Conservation (phyloP, 2,888 invertebrate species). For the Isotomurus palustris region DNA sequence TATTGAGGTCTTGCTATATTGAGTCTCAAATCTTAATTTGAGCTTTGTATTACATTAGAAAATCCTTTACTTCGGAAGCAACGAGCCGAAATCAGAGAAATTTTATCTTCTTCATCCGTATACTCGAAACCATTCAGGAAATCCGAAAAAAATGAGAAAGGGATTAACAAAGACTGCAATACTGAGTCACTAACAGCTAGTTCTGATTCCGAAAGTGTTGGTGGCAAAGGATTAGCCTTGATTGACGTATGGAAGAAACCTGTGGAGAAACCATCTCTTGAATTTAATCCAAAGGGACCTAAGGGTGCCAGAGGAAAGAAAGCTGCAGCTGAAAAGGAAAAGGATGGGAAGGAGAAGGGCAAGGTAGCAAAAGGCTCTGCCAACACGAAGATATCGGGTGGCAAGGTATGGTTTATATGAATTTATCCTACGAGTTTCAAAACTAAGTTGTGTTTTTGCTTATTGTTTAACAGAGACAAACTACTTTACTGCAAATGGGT, state of each 20-base stretch:
- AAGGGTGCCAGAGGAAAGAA: constrained; percentile 17
- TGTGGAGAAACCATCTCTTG: constrained; percentile 32
- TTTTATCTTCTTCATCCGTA: constrained; percentile 16
- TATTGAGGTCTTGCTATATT: background rate
- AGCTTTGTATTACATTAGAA: constrained; percentile 21
- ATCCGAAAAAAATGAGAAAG: constrained; percentile 7
- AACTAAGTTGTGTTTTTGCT: background rate
- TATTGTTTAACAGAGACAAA: constrained; percentile 26
- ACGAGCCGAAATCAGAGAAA: constrained; percentile 40
- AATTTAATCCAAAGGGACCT: constrained; percentile 36
- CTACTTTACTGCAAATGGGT: constrained; percentile 35
- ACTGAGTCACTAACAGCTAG: constrained; percentile 2
- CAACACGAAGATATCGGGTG: background rate
- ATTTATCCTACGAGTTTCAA: background rate
- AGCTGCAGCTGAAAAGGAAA: background rate
- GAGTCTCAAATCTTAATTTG: background rate
- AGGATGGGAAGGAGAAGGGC: constrained; percentile 18
- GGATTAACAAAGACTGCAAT: constrained; percentile 7
- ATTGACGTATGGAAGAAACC: constrained; percentile 45
- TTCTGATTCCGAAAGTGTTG: constrained; percentile 1
- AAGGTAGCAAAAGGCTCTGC: constrained; percentile 11
- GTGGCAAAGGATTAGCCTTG: constrained; percentile 28
- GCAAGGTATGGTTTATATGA: background rate
- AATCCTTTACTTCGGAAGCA: constrained; percentile 43
- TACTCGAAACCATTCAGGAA: constrained; percentile 36